Evolutionary conservation across 2,797 vertebrate genomes (phyloP).

Genomic region (Myiotriccus ornatus): DNA sequence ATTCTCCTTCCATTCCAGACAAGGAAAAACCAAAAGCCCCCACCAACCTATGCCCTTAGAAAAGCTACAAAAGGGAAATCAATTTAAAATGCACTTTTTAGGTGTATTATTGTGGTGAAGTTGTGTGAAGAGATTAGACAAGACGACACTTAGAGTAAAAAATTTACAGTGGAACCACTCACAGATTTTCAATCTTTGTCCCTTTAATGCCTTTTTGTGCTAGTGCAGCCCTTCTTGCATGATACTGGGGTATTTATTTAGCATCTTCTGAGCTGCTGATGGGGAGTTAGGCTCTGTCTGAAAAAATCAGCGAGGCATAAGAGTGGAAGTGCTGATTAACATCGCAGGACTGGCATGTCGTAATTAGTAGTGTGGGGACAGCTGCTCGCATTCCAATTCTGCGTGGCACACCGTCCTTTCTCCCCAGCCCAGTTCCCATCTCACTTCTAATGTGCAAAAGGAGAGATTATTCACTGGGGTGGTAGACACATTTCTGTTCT

Average conservation of each 20-base stretch:
- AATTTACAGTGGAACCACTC: too few relatives aligned
- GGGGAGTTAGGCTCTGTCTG: background rate
- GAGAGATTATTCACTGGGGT: constrained; percentile 72
- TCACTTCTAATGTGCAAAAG: constrained; percentile 67
- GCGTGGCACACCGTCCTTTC: constrained; percentile 55
- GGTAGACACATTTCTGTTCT: constrained; percentile 74
- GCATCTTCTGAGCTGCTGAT: fast-evolving
- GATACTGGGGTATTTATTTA: background rate
- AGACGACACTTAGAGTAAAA: background rate
- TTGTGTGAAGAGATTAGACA: background rate
- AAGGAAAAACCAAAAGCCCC: background rate
- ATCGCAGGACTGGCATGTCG: background rate
- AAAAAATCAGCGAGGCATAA: background rate
- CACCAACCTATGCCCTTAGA: fast-evolving
- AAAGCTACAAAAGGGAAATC: background rate
- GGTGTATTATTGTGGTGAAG: background rate
- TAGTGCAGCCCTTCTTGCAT: fast-evolving
- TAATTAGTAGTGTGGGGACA: constrained; percentile 48
- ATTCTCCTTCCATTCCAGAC: background rate
- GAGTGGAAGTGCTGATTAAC: constrained; percentile 34
- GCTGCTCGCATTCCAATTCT: constrained; percentile 35
- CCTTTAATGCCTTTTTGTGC: background rate
- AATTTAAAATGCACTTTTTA: background rate
- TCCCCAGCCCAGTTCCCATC: constrained; percentile 47
- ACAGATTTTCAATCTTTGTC: background rate